Evolutionary conservation across 2,113 vertebrate species (phyloP).

Genomic region (Lepus americanus): DNA sequence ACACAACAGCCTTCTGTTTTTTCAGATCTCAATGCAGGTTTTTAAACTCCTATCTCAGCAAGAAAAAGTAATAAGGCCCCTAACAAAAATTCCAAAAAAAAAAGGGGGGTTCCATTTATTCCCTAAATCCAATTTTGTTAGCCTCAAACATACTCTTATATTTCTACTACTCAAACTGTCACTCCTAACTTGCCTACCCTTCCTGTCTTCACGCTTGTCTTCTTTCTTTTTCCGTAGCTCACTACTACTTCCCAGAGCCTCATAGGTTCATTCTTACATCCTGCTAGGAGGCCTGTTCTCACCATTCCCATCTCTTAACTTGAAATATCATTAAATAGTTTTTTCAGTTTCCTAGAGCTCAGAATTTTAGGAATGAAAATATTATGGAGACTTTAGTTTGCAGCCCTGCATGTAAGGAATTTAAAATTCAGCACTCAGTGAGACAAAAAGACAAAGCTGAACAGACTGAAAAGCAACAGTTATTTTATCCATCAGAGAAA

Average conservation of each 20-base stretch:
- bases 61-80: conserved; percentile 30
- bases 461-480: background rate
- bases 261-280: background rate
- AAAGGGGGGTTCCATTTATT: conserved; percentile 13
- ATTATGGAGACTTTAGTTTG: background rate
- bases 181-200: background rate
- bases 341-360: conserved; percentile 23
- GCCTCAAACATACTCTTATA: background rate
- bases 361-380: background rate
- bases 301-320: background rate
- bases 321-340: conserved; percentile 24
- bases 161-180: background rate
- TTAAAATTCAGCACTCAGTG: background rate
- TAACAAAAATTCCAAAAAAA: background rate
- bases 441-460: conserved; percentile 2
- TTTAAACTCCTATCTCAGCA: conserved; percentile 25
- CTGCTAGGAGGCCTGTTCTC: background rate
- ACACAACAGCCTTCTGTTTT: background rate
- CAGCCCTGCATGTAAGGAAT: background rate
- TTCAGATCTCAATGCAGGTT: background rate
- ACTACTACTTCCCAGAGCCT: background rate
- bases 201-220: background rate
- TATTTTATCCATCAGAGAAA: conserved; percentile 24
- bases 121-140: background rate
- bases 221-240: conserved; percentile 21